Evolutionary conservation across 2,797 vertebrate genomes (phyloP).

Genomic region (Clarias laeviceps): DNA sequence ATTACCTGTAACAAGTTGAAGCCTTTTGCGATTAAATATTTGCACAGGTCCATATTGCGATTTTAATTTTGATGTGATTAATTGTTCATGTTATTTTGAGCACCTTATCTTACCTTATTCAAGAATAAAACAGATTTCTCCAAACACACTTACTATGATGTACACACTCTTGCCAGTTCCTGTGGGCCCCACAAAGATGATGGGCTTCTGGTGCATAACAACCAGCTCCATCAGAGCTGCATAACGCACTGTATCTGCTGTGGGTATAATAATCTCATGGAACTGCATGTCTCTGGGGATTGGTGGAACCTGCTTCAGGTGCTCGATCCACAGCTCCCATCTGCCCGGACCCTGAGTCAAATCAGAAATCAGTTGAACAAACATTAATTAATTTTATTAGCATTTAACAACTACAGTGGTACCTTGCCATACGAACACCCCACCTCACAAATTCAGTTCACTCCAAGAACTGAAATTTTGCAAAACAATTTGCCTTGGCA

Average conservation of each 20-base stretch:
- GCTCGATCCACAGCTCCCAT: constrained; percentile 87
- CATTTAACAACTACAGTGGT: too few species aligned
- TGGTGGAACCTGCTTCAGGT: constrained; percentile 71
- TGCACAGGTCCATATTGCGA: too few species aligned
- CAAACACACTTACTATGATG: constrained; percentile 81
- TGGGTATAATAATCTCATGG: constrained; percentile 68
- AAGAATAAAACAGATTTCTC: too few species aligned
- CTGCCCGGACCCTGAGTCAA: constrained; percentile 79
- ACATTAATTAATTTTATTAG: background rate
- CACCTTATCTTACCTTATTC: background rate
- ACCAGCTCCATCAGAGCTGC: constrained; percentile 84
- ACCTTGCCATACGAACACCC: too few species aligned
- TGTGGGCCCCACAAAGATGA: constrained; percentile 87
- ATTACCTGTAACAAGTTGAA: too few species aligned
- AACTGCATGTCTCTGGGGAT: constrained; percentile 82
- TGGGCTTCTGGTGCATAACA: constrained; percentile 85
- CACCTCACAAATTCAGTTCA: too few species aligned
- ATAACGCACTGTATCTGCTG: constrained; percentile 80
- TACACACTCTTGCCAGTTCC: constrained; percentile 92
- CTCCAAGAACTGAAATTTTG: too few species aligned
- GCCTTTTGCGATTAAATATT: too few species aligned
- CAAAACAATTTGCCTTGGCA: too few species aligned
- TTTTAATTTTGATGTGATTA: too few species aligned
- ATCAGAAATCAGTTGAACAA: background rate
- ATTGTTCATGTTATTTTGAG: too few species aligned